Evolutionary conservation across 2,113 vertebrate species (phyloP), one percentile per base, ranked within the genome.

Genomic region (Ahaetulla prasina): DNA sequence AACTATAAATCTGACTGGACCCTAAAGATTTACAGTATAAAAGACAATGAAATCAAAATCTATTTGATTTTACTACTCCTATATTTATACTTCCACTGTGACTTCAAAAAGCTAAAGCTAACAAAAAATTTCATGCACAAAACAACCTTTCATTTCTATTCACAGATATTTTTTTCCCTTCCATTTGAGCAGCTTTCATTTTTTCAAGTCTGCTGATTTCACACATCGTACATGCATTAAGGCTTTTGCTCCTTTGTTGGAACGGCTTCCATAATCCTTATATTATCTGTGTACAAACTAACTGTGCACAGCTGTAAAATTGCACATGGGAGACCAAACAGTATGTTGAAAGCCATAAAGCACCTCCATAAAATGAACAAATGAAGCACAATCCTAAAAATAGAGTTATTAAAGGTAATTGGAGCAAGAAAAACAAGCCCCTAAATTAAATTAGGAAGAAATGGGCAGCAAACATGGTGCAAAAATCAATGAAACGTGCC

Each of bases 321-420:
- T 27, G 23, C 74, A 92, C 53, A 94, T 91, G 84, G 12, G 94
- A 94, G 89, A 93, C 47, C 53, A 87, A 94, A 10, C 0, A 20
- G 57, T 47, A 85, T 87, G 95, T 90, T 93, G 93, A 95, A 95
- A 10, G 43, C 93, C 53, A 92, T 91, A 86, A 95, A 95, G 45
- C 92, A 93, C 91, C 4, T 49, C 88, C 8, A 63, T 53, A 93
- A 93, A 92, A 95, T 80, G 22, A 94, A 92, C 94, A 91, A 91
- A 1, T 0, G 68, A 94, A 95, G 22, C 57, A 22, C 74, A 89
- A 85, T 91, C 47, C 87, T 91, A 94, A 93, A 96, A 95, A 95
- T 54, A 95, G 63, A 60, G 80, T 94, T 95, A 80, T 89, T 95
- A 12, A 91, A 96, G 95, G 90, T 95, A 96, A 95, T 95, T 95